Base-by-base conservation (phyloP, 1,140 invertebrate genomes). In the Drosophila auraria region DNA sequence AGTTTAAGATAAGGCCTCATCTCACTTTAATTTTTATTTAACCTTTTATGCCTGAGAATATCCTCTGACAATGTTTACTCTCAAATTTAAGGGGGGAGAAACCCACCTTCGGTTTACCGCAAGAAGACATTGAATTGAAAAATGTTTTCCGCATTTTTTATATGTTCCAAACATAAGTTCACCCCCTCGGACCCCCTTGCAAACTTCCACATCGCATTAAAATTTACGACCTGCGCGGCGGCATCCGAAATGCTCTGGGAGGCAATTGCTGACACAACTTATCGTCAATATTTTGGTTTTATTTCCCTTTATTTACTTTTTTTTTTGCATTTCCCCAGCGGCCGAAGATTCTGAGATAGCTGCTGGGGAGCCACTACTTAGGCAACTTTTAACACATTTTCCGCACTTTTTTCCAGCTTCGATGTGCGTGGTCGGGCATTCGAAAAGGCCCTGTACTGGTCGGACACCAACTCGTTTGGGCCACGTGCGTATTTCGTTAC, bases 401-500 rank as follows among this genome's bases (percentile, higher is more conserved):
- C 68, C 77, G 40, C 44, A 56, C 50, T 40, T 36, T 70, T 69
- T 95, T 94, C 2, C 94, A 97, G 97, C 93, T 97, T 97, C 91
- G 97, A 97, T 92, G 96, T 97, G 6, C 94, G 97, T 56, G 97
- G 96, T 2, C 93, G 96, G 66, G 94, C 96, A 2, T 96, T 97
- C 91, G 95, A 95, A 89, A 95, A 96, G 90, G 96, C 96, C 1
- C 93, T 96, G 1, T 96, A 96, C 78, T 97, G 96, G 96, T 97
- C 96, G 20, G 96, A 97, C 90, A 95, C 95, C 14, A 95, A 95
- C 33, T 95, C 95, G 45, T 96, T 97, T 78, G 96, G 96, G 36
- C 96, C 96, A n/a, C 93, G 97, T 58, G 96, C 96, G 15, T 96
- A 96, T 87, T 97, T 97, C 92, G 94, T 96, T 23, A 96, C 96